These are phyloP conservation scores for Anthoscopus minutus DNA, from an alignment of 2,113 vertebrate species.

Conservation along the genomic window DNA sequence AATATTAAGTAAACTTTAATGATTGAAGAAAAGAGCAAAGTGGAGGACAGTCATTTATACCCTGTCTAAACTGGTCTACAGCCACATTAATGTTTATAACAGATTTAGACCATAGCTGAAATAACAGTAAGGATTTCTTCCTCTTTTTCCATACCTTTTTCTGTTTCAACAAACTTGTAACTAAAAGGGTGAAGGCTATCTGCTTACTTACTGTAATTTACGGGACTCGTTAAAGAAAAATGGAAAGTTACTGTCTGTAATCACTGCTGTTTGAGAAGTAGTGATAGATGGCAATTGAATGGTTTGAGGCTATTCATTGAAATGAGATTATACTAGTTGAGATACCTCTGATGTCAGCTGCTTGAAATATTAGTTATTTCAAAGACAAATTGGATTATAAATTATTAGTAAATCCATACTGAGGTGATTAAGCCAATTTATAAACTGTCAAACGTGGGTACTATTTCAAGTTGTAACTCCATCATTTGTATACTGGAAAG, in stretches of 20 bases:
- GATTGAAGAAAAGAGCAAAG: constrained; percentile 4
- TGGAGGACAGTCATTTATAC: neutral
- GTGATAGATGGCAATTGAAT: constrained; percentile 21
- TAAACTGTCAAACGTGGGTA: neutral
- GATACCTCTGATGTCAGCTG: neutral
- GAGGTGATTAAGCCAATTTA: constrained; percentile 24
- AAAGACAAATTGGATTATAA: constrained; percentile 26
- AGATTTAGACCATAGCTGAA: neutral
- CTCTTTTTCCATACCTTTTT: neutral
- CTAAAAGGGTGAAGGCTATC: neutral
- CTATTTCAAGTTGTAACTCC: neutral
- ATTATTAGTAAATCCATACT: constrained; percentile 9
- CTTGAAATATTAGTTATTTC: constrained; percentile 46
- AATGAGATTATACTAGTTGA: neutral
- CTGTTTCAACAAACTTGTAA: neutral
- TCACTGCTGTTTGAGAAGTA: neutral
- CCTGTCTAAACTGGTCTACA: neutral
- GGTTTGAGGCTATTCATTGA: constrained; percentile 28
- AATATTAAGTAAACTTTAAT: constrained; percentile 52
- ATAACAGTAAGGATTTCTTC: neutral
- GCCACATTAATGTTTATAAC: neutral
- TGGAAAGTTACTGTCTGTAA: neutral
- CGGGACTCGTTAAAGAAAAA: neutral
- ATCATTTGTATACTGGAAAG: neutral
- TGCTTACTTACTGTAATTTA: neutral